These are phyloP conservation scores for Sebastes kiyomatsui DNA, from an alignment of 2,797 vertebrate genomes.

Conservation along the genomic window DNA sequence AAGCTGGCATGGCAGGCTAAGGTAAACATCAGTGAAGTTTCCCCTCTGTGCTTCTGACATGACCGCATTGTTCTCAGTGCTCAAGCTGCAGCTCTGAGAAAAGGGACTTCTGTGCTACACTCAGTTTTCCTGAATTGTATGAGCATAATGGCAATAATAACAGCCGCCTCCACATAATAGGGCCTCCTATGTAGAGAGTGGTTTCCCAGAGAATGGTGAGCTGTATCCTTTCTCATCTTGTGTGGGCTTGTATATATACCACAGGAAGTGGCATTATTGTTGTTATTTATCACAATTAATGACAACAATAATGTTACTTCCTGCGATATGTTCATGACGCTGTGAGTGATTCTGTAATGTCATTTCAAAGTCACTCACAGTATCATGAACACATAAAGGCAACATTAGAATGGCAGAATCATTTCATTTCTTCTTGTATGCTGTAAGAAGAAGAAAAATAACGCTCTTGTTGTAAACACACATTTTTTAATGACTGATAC, in stretches of 20 bases:
- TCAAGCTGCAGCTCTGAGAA: slow-evolving; percentile 35
- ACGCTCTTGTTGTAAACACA: no score
- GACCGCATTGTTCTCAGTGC: slow-evolving; percentile 51
- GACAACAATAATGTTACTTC: background rate
- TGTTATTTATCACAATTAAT: background rate
- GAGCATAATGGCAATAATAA: slow-evolving; percentile 56
- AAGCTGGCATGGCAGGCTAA: slow-evolving; percentile 66
- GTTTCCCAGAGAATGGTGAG: slow-evolving; percentile 34
- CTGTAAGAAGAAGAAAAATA: background rate
- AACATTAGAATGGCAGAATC: background rate
- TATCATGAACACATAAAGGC: background rate
- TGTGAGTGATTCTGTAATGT: background rate
- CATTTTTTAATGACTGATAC: background rate
- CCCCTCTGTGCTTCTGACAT: slow-evolving; percentile 43
- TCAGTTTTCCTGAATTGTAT: slow-evolving; percentile 51
- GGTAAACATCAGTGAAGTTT: slow-evolving; percentile 69
- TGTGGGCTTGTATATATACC: background rate
- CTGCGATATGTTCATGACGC: background rate
- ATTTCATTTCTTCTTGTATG: background rate
- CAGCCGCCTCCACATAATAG: slow-evolving; percentile 34
- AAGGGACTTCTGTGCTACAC: slow-evolving; percentile 5
- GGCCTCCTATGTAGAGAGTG: background rate
- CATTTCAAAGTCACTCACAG: background rate
- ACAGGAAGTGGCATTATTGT: slow-evolving; percentile 7
- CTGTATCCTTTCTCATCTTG: slow-evolving; percentile 17